These are phyloP conservation scores for Camelus dromedarius DNA, from an alignment of 2,113 vertebrate species.

Conservation along the genomic window DNA sequence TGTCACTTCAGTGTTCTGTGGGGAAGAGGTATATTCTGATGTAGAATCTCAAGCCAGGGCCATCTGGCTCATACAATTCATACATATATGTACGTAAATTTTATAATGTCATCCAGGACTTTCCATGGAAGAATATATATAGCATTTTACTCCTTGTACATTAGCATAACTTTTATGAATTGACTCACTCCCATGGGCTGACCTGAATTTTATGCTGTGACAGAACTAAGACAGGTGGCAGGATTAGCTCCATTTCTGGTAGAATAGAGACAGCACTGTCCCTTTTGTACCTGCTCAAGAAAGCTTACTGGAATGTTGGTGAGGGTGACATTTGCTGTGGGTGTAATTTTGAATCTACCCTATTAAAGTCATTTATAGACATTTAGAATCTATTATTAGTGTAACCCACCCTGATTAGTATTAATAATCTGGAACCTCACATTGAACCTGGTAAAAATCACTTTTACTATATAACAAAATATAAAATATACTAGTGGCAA, in stretches of 20 bases:
- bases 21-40: neutral
- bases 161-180: neutral
- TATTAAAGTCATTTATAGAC: neutral
- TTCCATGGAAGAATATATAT: conserved; percentile 7
- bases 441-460: neutral
- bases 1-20: neutral
- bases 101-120: neutral
- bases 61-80: neutral
- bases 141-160: neutral
- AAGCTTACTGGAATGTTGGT: neutral
- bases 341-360: neutral
- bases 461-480: neutral
- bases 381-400: neutral
- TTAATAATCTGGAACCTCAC: neutral
- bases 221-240: neutral
- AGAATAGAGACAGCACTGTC: no score
- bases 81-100: conserved; percentile 31
- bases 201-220: neutral
- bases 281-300: neutral
- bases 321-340: neutral
- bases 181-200: neutral
- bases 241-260: neutral
- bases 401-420: neutral
- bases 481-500: neutral
- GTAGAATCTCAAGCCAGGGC: neutral